These are phyloP conservation scores for Buathra laborator DNA, from an alignment of 2,888 invertebrate species.

Conservation along the genomic window DNA sequence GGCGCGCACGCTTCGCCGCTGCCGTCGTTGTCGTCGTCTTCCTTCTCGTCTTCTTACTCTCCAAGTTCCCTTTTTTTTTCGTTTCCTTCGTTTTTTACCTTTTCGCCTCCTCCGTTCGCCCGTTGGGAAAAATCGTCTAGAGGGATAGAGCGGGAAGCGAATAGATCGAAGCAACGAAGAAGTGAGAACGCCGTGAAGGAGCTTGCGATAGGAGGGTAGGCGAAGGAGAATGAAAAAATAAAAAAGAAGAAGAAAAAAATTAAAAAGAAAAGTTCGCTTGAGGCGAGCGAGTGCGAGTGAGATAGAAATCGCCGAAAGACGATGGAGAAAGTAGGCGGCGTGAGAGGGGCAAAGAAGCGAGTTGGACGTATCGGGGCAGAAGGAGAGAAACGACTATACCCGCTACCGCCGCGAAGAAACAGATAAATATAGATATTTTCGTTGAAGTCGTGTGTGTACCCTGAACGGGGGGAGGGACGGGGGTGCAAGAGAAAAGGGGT, in stretches of 20 bases:
- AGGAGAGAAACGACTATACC: constrained; percentile 44
- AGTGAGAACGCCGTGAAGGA: constrained; percentile 69
- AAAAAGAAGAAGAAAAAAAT: constrained; percentile 59
- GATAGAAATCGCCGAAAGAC: constrained; percentile 63
- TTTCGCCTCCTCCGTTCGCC: constrained; percentile 34
- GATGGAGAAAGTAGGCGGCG: constrained; percentile 53
- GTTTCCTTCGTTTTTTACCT: constrained; percentile 12
- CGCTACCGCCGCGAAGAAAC: constrained; percentile 80
- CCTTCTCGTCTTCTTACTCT: constrained; percentile 74
- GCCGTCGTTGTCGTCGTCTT: constrained; percentile 79
- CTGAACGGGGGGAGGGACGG: no score
- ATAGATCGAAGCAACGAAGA: constrained; percentile 67
- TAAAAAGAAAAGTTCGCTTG: constrained; percentile 60
- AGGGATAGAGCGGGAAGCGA: constrained; percentile 68
- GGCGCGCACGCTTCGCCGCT: constrained; percentile 84
- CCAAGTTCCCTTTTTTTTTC: constrained; percentile 74
- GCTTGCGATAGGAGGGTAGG: constrained; percentile 51
- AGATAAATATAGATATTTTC: constrained; percentile 84
- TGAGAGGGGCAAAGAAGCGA: constrained; percentile 42
- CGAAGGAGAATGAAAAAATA: constrained; percentile 55
- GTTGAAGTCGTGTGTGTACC: constrained; percentile 70
- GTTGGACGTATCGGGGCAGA: constrained; percentile 26
- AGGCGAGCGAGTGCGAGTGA: constrained; percentile 55
- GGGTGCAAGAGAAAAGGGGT: constrained; percentile 71
- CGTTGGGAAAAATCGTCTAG: constrained; percentile 30